Evolutionary conservation across 2,113 vertebrate species (phyloP).

Genomic region (Ursus arctos): DNA sequence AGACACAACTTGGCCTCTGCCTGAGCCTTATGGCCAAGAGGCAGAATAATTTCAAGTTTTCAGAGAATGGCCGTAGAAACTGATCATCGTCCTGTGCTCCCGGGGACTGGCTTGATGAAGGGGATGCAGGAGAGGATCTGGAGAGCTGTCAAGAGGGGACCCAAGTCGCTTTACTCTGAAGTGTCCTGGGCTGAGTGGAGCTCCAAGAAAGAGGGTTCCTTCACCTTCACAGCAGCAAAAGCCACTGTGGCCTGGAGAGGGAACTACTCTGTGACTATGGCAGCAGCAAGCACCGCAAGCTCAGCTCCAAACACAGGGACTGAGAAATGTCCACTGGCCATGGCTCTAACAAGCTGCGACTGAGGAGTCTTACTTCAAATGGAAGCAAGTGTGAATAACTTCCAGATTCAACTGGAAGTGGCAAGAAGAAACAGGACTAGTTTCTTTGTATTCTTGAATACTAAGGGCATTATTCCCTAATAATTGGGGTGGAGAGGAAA

Average conservation of each 20-base stretch:
- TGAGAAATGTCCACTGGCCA: neutral
- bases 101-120: neutral
- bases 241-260: neutral
- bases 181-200: neutral
- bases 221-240: neutral
- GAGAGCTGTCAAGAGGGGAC: rapidly evolving
- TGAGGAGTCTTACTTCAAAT: neutral
- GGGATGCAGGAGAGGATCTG: neutral
- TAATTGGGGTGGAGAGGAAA: neutral
- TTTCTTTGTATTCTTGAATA: neutral
- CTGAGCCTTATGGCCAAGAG: neutral
- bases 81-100: neutral
- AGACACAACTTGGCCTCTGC: neutral
- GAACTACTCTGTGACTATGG: neutral
- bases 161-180: neutral
- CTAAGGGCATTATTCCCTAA: neutral
- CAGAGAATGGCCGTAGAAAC: neutral
- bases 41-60: neutral
- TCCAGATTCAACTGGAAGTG: neutral
- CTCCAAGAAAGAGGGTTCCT: neutral
- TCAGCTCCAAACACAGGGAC: neutral
- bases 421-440: neutral
- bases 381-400: neutral
- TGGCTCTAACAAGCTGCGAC: neutral
- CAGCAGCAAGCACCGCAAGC: neutral